Percentiles rank a stretch among this genome's conserved stretches.
These are phyloP conservation scores for Seira ritae DNA, from an alignment of 2,888 invertebrate species.

Conservation along the genomic window DNA sequence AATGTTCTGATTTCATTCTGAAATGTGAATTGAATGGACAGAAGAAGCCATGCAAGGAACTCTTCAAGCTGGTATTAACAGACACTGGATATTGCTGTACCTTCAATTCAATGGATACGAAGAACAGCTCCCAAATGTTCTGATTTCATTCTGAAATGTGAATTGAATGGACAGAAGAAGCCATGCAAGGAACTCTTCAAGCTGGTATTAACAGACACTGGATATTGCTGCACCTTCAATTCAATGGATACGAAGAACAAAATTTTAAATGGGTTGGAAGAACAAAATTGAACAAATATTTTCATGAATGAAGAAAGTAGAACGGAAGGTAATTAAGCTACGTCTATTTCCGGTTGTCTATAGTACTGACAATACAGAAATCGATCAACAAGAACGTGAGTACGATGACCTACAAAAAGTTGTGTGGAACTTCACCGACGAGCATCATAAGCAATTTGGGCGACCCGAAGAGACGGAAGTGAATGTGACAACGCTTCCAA, in stretches of 20 bases:
- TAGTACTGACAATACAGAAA: slow-evolving; percentile 63
- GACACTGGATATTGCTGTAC: slow-evolving; percentile 73
- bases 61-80: slow-evolving; percentile 71
- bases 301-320: background rate
- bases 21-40: slow-evolving; percentile 69
- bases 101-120: slow-evolving; percentile 68
- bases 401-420: slow-evolving; percentile 71
- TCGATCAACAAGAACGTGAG: slow-evolving; percentile 70
- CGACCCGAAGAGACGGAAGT: slow-evolving; percentile 49
- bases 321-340: background rate
- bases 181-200: slow-evolving; percentile 69
- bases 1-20: slow-evolving; percentile 71
- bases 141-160: slow-evolving; percentile 69
- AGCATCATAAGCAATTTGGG: slow-evolving; percentile 55
- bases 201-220: slow-evolving; percentile 71
- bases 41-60: slow-evolving; percentile 58
- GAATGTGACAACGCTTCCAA: slow-evolving; percentile 50
- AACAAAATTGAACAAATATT: background rate
- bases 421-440: slow-evolving; percentile 70
- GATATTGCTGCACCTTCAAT: slow-evolving; percentile 73
- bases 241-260: slow-evolving; percentile 52
- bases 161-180: slow-evolving; percentile 66
- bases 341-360: background rate
- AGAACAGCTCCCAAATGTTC: slow-evolving; percentile 73
- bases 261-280: slow-evolving; percentile 43